phyloP scores from a whole-genome alignment of 2,113 vertebrate species.

The Oreochromis spilurus region DNA sequence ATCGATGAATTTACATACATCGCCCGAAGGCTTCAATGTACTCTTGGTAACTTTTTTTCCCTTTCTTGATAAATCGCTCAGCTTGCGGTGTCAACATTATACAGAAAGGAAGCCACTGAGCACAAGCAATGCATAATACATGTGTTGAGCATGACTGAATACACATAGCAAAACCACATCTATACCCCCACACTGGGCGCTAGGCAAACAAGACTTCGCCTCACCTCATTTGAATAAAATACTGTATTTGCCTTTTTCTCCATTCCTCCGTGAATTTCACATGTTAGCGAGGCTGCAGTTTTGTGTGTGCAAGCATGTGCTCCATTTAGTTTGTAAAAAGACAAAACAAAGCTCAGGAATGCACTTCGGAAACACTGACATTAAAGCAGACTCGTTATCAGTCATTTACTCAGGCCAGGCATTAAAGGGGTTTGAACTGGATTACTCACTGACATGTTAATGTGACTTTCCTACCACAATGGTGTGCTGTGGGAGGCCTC shows the following conservation, averaged over 20 bases:
- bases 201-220: constrained; percentile 15
- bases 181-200: background rate
- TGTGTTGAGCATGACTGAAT: constrained; percentile 34
- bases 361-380: background rate
- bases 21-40: constrained; percentile 21
- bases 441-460: constrained; percentile 16
- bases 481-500: background rate
- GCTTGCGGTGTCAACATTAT: constrained; percentile 42
- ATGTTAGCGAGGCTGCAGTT: background rate
- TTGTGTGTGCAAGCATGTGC: background rate
- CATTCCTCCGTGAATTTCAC: background rate
- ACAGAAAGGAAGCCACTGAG: constrained; percentile 29
- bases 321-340: background rate
- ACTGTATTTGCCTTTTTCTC: background rate
- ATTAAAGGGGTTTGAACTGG: background rate
- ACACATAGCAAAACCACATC: constrained; percentile 8
- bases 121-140: constrained; percentile 46
- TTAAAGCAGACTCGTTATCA: background rate
- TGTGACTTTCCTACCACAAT: constrained; percentile 3
- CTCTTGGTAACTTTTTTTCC: constrained; percentile 21
- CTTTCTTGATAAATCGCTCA: constrained; percentile 37
- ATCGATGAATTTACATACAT: constrained; percentile 49
- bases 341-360: background rate
- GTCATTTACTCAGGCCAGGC: background rate
- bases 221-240: constrained; percentile 25